Evolutionary conservation across 2,113 vertebrate species (phyloP), one percentile per base, ranked within the genome.

Genomic region (Phainopepla nitens): DNA sequence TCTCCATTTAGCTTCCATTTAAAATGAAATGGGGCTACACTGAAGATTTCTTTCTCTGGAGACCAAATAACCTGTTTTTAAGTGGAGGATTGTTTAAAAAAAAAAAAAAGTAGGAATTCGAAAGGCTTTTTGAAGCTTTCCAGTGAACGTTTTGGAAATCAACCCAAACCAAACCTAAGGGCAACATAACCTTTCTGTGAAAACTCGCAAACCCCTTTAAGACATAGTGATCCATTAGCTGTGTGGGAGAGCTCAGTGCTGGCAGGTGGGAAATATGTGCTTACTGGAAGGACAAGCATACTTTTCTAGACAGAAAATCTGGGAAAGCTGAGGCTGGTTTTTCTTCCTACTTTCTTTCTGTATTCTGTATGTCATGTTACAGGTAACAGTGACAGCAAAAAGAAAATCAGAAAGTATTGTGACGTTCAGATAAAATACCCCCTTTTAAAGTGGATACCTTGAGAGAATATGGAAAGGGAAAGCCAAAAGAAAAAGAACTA

Each of bases 1-100:
- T 90, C 56, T 91, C 76, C 64, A 53, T 93, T 95, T 90, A 93
- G 29, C 35, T 92, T 92, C 75, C 68, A 39, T 86, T 86, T 96
- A 73, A 73, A 92, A 96, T 90, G 1, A 88, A 90, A 56, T 70
- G 50, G 60, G 42, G 18, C 58, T 83, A 44, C 60, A 56, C 2
- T 64, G 58, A 91, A 47, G 35, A 33, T 80, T 85, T 58, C 35
- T 82, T 93, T 51, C 88, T 91, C 66, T 51, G 77, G 50, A 93
- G 90, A 91, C 31, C 68, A 87, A 91, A 92, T 73, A 89, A 64
- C 41, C 36, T 35, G 35, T 23, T 71, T 77, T 62, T 78, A 90
- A 77, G 39, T n/a, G 45, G 27, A 73, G 16, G 11, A 42, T 71
- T 3, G 1, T 39, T 23, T 0, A 39, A 19, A 33, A 27, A 39